Percentiles rank a stretch among this genome's conserved stretches.
These are phyloP conservation scores for Dreissena rostriformis DNA, from an alignment of 1,140 invertebrate species.

Conservation along the genomic window DNA sequence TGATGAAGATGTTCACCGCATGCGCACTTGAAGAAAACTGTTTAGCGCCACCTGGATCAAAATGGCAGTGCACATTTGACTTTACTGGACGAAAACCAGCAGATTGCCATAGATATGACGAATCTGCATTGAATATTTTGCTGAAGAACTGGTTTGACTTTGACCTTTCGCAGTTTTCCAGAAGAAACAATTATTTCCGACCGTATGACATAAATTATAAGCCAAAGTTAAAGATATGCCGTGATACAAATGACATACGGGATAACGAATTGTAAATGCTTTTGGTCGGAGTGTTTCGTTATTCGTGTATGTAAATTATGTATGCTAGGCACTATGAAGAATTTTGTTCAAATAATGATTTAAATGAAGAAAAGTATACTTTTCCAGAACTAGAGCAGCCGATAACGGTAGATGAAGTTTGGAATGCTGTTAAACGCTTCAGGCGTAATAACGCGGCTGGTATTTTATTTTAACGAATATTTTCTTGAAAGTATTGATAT, in stretches of 20 bases:
- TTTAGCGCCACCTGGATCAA: constrained; percentile 38
- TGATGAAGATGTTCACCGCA: constrained; percentile 44
- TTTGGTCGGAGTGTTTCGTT: too few species aligned
- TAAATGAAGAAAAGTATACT: too few species aligned
- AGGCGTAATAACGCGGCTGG: too few species aligned
- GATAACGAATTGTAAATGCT: constrained; percentile 46
- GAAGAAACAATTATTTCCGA: constrained; percentile 39
- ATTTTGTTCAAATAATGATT: too few species aligned
- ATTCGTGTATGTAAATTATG: too few species aligned
- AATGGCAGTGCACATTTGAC: constrained; percentile 50
- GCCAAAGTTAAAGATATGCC: constrained; percentile 36
- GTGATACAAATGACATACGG: constrained; percentile 25
- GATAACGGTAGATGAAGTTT: too few species aligned
- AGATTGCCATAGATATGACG: constrained; percentile 50
- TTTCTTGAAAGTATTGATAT: too few species aligned
- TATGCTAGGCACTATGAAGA: too few species aligned
- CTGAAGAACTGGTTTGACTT: constrained; percentile 54
- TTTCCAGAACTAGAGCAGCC: too few species aligned
- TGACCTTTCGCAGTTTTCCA: constrained; percentile 11
- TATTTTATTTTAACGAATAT: too few species aligned
- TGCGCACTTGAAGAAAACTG: constrained; percentile 51
- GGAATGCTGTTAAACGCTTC: too few species aligned
- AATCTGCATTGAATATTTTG: constrained; percentile 54
- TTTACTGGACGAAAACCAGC: constrained; percentile 51
- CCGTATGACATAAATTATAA: constrained; percentile 11